Evolutionary conservation across 2,797 vertebrate genomes (phyloP).

Genomic region (Pipistrellus pygmaeus): DNA sequence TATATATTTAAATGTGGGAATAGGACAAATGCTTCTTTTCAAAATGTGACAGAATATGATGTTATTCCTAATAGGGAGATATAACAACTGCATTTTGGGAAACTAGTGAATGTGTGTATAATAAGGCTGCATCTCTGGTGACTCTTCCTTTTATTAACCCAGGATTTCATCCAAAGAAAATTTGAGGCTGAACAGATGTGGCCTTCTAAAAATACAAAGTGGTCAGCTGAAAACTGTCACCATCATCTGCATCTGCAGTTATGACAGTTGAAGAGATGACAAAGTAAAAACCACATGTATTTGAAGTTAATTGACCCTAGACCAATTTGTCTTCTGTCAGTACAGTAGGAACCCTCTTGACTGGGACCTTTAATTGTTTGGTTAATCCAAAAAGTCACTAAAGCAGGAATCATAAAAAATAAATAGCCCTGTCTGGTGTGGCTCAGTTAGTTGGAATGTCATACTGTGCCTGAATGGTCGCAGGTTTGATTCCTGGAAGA

Average conservation of each 20-base stretch:
- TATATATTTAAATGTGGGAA: neutral
- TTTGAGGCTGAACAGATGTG: conserved; percentile 6
- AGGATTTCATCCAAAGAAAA: conserved; percentile 41
- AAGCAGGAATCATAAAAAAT: neutral
- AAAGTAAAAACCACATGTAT: neutral
- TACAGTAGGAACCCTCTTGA: neutral
- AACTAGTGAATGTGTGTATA: neutral
- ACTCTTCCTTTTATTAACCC: conserved; percentile 22
- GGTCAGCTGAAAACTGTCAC: neutral
- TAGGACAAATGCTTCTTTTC: neutral
- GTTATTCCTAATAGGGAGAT: neutral
- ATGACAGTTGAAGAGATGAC: neutral
- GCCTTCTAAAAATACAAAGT: neutral
- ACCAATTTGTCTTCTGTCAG: neutral
- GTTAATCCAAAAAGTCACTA: conserved; percentile 29
- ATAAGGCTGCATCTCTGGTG: neutral
- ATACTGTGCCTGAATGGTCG: neutral
- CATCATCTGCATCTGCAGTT: neutral
- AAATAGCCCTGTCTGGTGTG: neutral
- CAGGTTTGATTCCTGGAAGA: neutral
- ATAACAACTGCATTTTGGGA: neutral
- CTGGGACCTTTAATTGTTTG: neutral
- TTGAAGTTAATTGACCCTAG: neutral
- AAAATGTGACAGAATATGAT: neutral
- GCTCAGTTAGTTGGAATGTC: neutral